Percentiles rank a stretch among this genome's conserved stretches.
Evolutionary conservation across 1,140 invertebrate genomes (phyloP).

Genomic region (Akabosia matsudoensis): DNA sequence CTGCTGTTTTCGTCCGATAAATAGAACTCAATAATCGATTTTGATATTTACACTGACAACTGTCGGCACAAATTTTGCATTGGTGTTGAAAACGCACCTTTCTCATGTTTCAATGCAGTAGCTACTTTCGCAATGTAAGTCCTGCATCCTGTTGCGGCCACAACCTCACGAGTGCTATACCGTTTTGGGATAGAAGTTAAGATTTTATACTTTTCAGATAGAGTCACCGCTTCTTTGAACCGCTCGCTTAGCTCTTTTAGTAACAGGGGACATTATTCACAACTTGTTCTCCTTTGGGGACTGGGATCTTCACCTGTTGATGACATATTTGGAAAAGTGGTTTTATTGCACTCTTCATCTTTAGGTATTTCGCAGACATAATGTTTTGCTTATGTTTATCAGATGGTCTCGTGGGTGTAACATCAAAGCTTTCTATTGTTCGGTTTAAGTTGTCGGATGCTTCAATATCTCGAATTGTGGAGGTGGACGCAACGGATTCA

Average conservation of each 20-base stretch:
- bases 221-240: too few species aligned
- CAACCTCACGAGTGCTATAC: too few species aligned
- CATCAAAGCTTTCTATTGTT: not conserved
- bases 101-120: not conserved
- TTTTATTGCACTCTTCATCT: not conserved
- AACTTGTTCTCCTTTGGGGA: too few species aligned
- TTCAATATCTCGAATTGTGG: too few species aligned
- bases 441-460: not conserved
- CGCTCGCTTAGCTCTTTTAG: too few species aligned
- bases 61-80: not conserved
- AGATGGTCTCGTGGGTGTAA: not conserved
- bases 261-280: too few species aligned
- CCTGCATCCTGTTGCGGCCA: too few species aligned
- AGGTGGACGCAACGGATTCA: too few species aligned
- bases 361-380: not conserved
- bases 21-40: not conserved
- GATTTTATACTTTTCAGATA: too few species aligned
- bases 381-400: not conserved
- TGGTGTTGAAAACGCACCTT: not conserved
- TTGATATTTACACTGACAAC: not conserved
- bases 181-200: too few species aligned
- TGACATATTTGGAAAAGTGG: not conserved
- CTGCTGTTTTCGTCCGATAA: not conserved
- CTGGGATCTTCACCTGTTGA: too few species aligned
- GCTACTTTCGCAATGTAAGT: not conserved